Evolutionary conservation across 1,140 invertebrate genomes (phyloP).

Genomic region (Acromyrmex heyeri): DNA sequence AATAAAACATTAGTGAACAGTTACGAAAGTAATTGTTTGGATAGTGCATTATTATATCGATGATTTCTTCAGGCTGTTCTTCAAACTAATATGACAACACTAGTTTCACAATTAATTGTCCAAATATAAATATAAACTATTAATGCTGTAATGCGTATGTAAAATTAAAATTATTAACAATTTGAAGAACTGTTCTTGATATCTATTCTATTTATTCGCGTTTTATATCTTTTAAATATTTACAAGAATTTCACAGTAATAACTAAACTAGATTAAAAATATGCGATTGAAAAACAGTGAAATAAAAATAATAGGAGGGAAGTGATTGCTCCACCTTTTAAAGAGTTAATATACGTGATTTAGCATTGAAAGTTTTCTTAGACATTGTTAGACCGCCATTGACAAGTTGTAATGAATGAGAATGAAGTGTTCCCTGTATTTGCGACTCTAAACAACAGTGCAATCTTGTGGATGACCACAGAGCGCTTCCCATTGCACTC

Average conservation of each 20-base stretch:
- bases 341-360: slow-evolving; percentile 37
- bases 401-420: slow-evolving; percentile 72
- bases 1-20: slow-evolving; percentile 7
- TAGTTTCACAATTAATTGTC: too few relatives aligned
- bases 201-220: too few relatives aligned
- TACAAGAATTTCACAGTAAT: background rate
- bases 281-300: background rate
- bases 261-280: background rate
- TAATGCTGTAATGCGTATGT: too few relatives aligned
- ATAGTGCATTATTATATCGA: background rate
- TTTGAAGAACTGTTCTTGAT: too few relatives aligned
- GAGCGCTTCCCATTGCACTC: slow-evolving; percentile 34
- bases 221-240: background rate
- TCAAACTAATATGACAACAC: too few relatives aligned
- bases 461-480: slow-evolving; percentile 82
- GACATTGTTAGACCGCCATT: slow-evolving; percentile 68
- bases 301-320: background rate
- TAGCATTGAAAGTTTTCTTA: slow-evolving; percentile 26
- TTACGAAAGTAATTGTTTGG: background rate
- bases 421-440: slow-evolving; percentile 44
- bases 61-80: too few relatives aligned
- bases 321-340: background rate
- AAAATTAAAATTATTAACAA: too few relatives aligned
- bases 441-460: slow-evolving; percentile 70
- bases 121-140: too few relatives aligned